These are phyloP conservation scores for Drosophila histrio DNA, from an alignment of 2,888 invertebrate species.

Conservation along the genomic window DNA sequence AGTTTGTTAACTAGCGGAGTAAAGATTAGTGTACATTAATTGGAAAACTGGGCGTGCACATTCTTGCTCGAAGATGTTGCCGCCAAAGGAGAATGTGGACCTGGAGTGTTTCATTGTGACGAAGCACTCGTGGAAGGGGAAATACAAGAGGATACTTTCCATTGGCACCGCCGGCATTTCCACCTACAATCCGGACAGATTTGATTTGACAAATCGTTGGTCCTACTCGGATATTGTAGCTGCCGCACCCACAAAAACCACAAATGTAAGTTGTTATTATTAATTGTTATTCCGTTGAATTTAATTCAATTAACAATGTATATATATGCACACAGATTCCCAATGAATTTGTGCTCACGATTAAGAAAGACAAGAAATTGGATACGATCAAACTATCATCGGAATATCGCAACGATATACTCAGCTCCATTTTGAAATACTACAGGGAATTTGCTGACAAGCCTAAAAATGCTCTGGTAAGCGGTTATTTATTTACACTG, in stretches of 20 bases:
- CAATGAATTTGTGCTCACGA: conserved; percentile 91
- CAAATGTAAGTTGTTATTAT: conserved; percentile 80
- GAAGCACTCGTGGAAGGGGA: conserved; percentile 99
- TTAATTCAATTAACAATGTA: conserved; percentile 32
- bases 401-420: conserved; percentile 95
- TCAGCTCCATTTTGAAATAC: conserved; percentile 95
- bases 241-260: conserved; percentile 87
- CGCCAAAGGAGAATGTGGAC: conserved; percentile 94
- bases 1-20: conserved; percentile 49
- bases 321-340: conserved; percentile 83
- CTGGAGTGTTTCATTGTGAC: conserved; percentile 98
- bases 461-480: conserved; percentile 91
- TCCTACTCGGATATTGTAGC: conserved; percentile 91
- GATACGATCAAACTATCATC: conserved; percentile 98
- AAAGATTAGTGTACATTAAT: conserved; percentile 35
- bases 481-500: not conserved
- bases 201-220: conserved; percentile 98
- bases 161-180: conserved; percentile 97
- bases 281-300: conserved; percentile 10
- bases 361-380: conserved; percentile 95
- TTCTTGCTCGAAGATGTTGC: conserved; percentile 67
- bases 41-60: conserved; percentile 11
- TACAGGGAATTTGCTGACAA: conserved; percentile 92
- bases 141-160: conserved; percentile 98
- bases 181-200: conserved; percentile 96